phyloP scores from a whole-genome alignment of 1,140 invertebrate genomes.

The Apis laboriosa region DNA sequence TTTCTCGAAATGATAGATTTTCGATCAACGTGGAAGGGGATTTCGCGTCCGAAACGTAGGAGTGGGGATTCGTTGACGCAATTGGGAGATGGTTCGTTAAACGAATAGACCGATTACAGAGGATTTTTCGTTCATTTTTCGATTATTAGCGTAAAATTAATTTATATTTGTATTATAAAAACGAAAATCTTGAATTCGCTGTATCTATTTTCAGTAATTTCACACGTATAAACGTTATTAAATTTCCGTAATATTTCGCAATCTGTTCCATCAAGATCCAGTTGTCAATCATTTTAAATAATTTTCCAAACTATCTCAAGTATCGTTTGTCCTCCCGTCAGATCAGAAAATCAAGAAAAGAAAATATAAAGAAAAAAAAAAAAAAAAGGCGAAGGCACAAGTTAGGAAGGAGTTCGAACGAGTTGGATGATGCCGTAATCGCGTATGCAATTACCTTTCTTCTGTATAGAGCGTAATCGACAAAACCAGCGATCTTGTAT shows the following conservation, averaged over 20 bases:
- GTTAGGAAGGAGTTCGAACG: not conserved
- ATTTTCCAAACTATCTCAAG: not conserved
- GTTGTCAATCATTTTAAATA: not conserved
- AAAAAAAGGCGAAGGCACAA: not conserved
- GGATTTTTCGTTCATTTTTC: not conserved
- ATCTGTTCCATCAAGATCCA: no score
- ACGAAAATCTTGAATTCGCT: no score
- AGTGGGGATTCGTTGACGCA: not conserved
- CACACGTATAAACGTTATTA: no score
- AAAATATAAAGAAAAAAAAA: not conserved
- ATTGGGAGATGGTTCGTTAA: not conserved
- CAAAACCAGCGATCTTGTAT: constrained; percentile 5
- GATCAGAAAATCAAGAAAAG: not conserved
- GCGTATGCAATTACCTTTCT: constrained; percentile 16
- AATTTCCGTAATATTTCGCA: no score
- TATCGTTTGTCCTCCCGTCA: not conserved
- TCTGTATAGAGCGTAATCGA: constrained; percentile 35
- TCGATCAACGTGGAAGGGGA: not conserved
- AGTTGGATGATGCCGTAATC: constrained; percentile 13
- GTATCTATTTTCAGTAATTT: not conserved
- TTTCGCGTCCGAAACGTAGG: not conserved
- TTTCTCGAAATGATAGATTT: not conserved
- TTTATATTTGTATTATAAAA: no score
- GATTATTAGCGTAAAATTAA: no score
- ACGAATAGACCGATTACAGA: not conserved